Conservation (phyloP, 2,113 vertebrate species). For the Blennius ocellaris region DNA sequence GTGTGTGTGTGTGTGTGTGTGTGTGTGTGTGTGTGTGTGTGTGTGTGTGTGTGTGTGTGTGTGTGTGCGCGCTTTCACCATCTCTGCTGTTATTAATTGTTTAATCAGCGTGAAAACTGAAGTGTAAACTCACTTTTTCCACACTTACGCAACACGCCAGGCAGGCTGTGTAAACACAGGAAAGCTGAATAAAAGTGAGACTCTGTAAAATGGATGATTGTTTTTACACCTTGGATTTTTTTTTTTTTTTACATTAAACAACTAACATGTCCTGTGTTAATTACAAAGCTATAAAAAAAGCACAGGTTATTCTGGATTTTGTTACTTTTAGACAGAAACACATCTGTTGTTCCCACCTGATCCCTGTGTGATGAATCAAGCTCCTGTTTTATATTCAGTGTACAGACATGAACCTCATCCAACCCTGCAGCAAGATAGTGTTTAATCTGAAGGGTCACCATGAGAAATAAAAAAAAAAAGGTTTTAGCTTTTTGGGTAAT, state of each 20-base stretch:
- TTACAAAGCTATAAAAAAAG: constrained; percentile 1
- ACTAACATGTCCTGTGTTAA: constrained; percentile 13
- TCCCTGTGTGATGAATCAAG: constrained; percentile 10
- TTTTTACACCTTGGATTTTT: neutral
- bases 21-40: too few species aligned
- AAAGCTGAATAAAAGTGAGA: too few species aligned
- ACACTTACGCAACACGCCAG: neutral
- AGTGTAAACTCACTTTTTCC: neutral
- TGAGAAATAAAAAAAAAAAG: constrained; percentile 6
- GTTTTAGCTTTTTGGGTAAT: neutral
- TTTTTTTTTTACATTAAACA: neutral
- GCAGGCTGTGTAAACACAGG: neutral
- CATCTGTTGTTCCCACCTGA: neutral
- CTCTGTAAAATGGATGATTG: too few species aligned
- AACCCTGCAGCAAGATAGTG: neutral
- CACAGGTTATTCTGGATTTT: neutral
- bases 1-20: too few species aligned
- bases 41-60: too few species aligned
- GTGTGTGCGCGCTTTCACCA: too few species aligned
- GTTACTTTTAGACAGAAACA: constrained; percentile 1
- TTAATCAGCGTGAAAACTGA: neutral
- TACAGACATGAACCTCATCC: neutral
- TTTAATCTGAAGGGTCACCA: neutral
- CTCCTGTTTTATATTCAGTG: constrained; percentile 4
- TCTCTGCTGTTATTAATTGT: neutral